Base-by-base conservation (phyloP, 30 jellyfish, hydroid and myxozoan genomes). In the Turritopsis dohrnii region DNA sequence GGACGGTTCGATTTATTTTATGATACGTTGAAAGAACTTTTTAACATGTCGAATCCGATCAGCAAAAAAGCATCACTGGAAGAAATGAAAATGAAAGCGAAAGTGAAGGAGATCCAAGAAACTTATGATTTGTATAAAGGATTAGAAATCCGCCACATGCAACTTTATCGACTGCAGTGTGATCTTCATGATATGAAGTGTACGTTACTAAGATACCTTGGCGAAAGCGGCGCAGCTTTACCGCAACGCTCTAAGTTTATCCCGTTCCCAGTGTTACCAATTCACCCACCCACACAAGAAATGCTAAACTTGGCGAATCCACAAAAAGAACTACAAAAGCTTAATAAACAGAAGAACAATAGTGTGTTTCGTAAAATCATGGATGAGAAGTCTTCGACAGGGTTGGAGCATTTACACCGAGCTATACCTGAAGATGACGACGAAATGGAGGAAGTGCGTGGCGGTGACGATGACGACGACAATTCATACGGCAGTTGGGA, bases 401-500 rank as follows among this genome's bases (percentile, higher is more conserved):
- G 72, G 65, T 54, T 31, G 71, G 88, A 54, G 60, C 60, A 41
- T 13, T 41, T 41, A 41, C 60, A 41, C 13, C 60, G 60, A 5
- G 13, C 60, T 53, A 80, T 66, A 28, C 82, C 66, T 52, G 75
- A 29, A 75, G 75, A 27, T 75, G 84, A 13, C 71, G 88, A 83
- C 80, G 88, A 16, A 77, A 60, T 25, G 79, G 79, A 53, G 65
- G 85, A 17, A 75, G 28, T 8, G 71, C 88, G 0, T 18, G 26
- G 23, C 53, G 89, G 53, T 3, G 41, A 21, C 7, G 90, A 27
- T 18, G 31, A 27, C 17, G 89, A 82, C 18, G 84, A 24, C 19
- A 19, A 25, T 75, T 23, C 80, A 29, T 77, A 79, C 23, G 75
- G 86, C 29, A 90, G 97, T 66, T 90, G 97, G 97, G 97, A 90